A percentile compares a stretch with the other conserved stretches of the same genome.
phyloP scores from a whole-genome alignment of 2,888 invertebrate species.

The Machimus rusticus region DNA sequence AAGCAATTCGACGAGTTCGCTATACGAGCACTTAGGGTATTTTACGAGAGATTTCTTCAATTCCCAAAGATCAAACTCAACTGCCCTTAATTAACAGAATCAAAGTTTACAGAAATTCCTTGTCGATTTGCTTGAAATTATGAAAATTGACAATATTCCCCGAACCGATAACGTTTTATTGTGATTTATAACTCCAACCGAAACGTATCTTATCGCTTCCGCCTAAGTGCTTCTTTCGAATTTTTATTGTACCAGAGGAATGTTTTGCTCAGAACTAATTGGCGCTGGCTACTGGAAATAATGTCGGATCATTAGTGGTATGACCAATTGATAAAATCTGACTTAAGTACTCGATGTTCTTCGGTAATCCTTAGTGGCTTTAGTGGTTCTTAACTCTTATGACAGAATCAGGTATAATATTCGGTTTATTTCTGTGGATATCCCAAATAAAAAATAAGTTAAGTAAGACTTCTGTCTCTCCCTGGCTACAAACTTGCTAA shows the following conservation, averaged over 20 bases:
- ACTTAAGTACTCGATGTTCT: not conserved
- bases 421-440: not conserved
- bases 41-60: not conserved
- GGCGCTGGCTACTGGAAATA: not conserved
- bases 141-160: not conserved
- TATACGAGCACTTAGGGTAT: not conserved
- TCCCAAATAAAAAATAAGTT: not conserved
- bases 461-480: no score
- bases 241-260: not conserved
- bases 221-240: not conserved
- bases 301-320: not conserved
- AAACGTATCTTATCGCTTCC: not conserved
- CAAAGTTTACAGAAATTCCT: not conserved
- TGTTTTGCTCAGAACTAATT: not conserved
- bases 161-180: not conserved
- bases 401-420: not conserved
- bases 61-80: not conserved
- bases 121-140: not conserved
- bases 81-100: not conserved
- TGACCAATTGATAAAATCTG: not conserved
- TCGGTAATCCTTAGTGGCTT: not conserved
- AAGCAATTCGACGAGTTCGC: not conserved
- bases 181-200: not conserved
- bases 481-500: not conserved
- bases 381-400: not conserved